Evolutionary conservation across 2,888 invertebrate genomes (phyloP).

Genomic region (Cremastobaeus sp.): DNA sequence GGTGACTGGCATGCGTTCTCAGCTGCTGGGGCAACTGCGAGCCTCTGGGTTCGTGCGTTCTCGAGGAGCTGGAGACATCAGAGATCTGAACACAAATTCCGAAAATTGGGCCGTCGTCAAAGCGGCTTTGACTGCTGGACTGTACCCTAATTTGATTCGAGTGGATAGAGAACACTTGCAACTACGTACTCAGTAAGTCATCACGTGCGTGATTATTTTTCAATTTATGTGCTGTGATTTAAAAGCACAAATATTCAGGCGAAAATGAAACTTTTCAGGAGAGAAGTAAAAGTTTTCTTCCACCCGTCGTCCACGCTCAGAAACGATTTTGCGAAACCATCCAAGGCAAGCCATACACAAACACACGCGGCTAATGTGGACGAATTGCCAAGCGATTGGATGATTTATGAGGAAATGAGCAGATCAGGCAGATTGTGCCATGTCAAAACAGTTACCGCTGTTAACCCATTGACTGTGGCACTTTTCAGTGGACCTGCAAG

Average conservation of each 20-base stretch:
- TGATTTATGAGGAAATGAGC: conserved; percentile 92
- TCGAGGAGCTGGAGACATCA: conserved; percentile 83
- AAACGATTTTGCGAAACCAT: conserved; percentile 71
- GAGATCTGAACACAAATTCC: conserved; percentile 90
- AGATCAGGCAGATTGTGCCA: conserved; percentile 84
- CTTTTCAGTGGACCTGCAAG: conserved; percentile 87
- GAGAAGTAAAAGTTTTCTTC: conserved; percentile 82
- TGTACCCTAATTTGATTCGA: conserved; percentile 92
- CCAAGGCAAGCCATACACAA: conserved; percentile 71
- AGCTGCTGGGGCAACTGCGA: conserved; percentile 89
- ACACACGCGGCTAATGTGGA: conserved; percentile 76
- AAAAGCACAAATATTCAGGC: conserved; percentile 7
- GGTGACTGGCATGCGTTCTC: conserved; percentile 90
- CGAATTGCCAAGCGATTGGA: conserved; percentile 87
- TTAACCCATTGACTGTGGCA: conserved; percentile 89
- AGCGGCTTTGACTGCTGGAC: conserved; percentile 90
- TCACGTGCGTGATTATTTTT: no score
- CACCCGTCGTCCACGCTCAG: conserved; percentile 82
- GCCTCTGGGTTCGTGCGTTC: conserved; percentile 86
- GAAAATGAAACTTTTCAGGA: no score
- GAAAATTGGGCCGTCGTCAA: conserved; percentile 95
- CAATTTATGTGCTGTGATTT: conserved; percentile 10
- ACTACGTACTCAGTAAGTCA: conserved; percentile 83
- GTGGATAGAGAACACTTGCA: conserved; percentile 83
- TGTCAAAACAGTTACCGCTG: conserved; percentile 88